A percentile compares a stretch with the other conserved stretches of the same genome.
These are phyloP conservation scores for Beroe forskalii DNA, from an alignment of 37 sponge, comb jelly and placozoan species.

Conservation along the genomic window DNA sequence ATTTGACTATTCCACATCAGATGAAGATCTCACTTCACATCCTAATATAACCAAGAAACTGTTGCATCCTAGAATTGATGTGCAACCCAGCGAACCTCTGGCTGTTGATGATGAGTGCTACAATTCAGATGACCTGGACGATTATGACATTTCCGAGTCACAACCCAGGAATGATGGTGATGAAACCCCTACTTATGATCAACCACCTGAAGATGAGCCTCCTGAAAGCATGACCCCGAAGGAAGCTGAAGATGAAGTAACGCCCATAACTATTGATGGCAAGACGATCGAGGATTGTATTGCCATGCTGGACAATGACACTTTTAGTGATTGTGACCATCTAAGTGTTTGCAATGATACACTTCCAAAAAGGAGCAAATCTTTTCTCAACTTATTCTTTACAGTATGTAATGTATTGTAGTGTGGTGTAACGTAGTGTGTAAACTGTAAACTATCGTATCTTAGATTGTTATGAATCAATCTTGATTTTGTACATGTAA, in stretches of 20 bases:
- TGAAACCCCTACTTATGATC: background rate
- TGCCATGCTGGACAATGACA: slow-evolving; percentile 20
- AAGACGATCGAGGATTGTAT: slow-evolving; percentile 25
- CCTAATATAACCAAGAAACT: background rate
- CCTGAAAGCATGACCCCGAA: background rate
- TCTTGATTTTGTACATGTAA: too few species aligned
- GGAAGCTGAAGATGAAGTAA: background rate
- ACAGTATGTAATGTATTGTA: background rate
- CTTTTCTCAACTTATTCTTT: slow-evolving; percentile 29
- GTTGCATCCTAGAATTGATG: background rate
- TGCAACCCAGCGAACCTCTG: background rate
- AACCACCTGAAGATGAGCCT: background rate
- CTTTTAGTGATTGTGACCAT: background rate
- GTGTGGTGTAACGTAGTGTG: too few species aligned
- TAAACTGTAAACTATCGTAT: background rate
- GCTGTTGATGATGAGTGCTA: background rate
- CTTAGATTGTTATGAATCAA: too few species aligned
- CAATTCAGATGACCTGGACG: background rate
- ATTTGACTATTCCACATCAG: slow-evolving; percentile 42
- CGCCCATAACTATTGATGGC: background rate
- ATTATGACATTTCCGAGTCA: too few species aligned
- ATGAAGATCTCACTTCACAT: background rate
- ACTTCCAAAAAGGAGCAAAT: slow-evolving; percentile 18
- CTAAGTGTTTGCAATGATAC: background rate
- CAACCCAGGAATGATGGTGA: too few species aligned